Evolutionary conservation across 2,888 invertebrate species (phyloP), one percentile per base, ranked within the genome.

Genomic region (Cecidostiba fungosa): DNA sequence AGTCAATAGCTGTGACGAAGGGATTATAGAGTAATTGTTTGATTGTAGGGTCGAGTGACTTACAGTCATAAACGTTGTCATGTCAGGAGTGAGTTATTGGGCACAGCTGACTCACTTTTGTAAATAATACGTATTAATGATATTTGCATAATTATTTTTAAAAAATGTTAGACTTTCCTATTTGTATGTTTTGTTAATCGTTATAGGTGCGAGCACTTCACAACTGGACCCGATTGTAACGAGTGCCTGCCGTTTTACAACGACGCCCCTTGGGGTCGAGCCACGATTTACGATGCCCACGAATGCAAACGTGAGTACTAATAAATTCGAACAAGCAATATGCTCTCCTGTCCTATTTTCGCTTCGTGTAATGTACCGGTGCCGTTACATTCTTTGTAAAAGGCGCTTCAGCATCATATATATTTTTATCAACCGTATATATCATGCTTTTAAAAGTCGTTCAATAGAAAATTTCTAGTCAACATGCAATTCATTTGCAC

Each of bases 181-280:
- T 23, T 59, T 23, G 10, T 59, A 8, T 19, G 50, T 50, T 50
- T 50, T 50, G 50, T 50, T 50, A 16, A 59, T 36, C n/a, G n/a
- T 36, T 97, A 96, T 92, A 96, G 97, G 90, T 99, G 99, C 93
- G 97, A 99, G 91, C 99, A 99, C 94, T 97, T 98, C 93, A 99
- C 99, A 0, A 97, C 97, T 3, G 99, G 99, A 39, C 96, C 97
- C 0, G 98, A 99, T 91, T 99, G 99, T 92, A 97, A 98, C 90
- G 96, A 96, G 89, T 99, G 99, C 92, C 94, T 97, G 88, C 98
- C 98, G 85, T 98, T 98, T 94, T 99, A 97, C 94, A 99, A 99
- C 93, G 99, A 99, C 93, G 96, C 97, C 39, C 99, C 99, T 1
- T 99, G 99, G 99, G 96, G 96, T 80, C 95, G 98, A 89, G 99